Base-by-base conservation (phyloP, 2,888 invertebrate genomes). In the Nebria salina region DNA sequence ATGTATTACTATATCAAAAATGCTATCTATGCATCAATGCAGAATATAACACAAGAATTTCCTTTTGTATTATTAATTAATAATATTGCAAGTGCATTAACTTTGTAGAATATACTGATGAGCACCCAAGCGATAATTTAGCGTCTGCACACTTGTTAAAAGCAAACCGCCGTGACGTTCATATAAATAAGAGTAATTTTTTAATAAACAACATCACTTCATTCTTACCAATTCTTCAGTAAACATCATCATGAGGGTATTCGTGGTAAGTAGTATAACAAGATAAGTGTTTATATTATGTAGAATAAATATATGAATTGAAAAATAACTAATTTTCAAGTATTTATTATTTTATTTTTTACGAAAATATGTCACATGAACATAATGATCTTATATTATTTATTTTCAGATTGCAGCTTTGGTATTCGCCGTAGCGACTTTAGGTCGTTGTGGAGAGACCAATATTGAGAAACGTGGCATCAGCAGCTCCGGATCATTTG, bases 381-480 rank as follows among this genome's bases (percentile, higher is more conserved):
- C 8, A n/a, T 1, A 70, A 70, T 70, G 13, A 70, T 15, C 25
- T 26, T 25, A 34, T 34, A 2, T 34, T 20, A 5, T 70, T 1
- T 7, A 75, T 8, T 80, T 80, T 25, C 9, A 80, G 80, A 75
- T 80, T 80, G 75, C 75, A 80, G 80, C 80, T 75, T 80, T 80
- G 80, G 80, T 80, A 75, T 65, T 80, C 68, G 75, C 73, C 72
- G 75, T 74, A 54, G 68, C 75, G 25, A 75, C 80, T 13, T 8
- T 80, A 15, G 80, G 75, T 41, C 26, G 66, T 42, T 75, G 80
- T 72, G 75, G 75, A 43, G 54, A 73, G 41, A 20, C 73, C n/a
- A 75, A 75, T 3, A 25, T 25, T 11, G 75, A 75, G 11, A 75
- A 75, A 64, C 75, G 75, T 75, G 75, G 75, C 43, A 64, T 75